Evolutionary conservation across 2,797 vertebrate genomes (phyloP), one percentile per base, ranked within the genome.

Genomic region (Arctocebus calabarensis): DNA sequence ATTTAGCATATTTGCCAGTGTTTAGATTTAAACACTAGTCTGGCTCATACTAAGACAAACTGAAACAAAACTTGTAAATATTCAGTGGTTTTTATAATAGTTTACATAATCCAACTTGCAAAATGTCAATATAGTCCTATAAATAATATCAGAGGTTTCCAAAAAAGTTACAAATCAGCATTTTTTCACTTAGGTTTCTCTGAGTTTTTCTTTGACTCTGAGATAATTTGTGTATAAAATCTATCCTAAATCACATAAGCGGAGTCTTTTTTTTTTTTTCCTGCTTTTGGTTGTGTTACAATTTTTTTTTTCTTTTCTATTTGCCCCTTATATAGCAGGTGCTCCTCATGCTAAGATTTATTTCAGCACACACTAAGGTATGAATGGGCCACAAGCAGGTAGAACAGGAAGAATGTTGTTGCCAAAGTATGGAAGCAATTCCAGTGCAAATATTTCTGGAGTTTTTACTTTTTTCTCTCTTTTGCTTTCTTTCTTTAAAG

Each of bases 1-100:
- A 97, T 95, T 98, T 98, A 98, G 97, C 98, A 98, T 98, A 98
- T 94, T 97, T 93, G 84, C 97, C 97, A 82, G 95, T 1, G 3
- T 94, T 97, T 55, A 73, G 3, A 34, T 90, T 83, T 96, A 70
- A 90, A 84, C 25, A 78, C 29, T 37, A 66, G 55, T 79, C 64
- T 91, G 43, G 27, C 11, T 34, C 83, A 85, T 87, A 96, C 75
- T 94, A 94, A 91, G 37, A 71, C n/a, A 87, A 73, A 94, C 32
- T 29, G 83, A 94, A 93, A 75, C 25, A 94, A 77, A 84, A 85
- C 75, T 48, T 91, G 59, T 88, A 71, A 93, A 84, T 71, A 95
- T 55, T 88, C 43, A 68, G 29, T 48, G 29, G 37, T 73, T 88
- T 94, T 75, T 64, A 96, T 48, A 37, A 32, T 74, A 48, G 32